These are phyloP conservation scores for Aphis craccivora DNA, from an alignment of 1,140 invertebrate genomes.

Conservation along the genomic window DNA sequence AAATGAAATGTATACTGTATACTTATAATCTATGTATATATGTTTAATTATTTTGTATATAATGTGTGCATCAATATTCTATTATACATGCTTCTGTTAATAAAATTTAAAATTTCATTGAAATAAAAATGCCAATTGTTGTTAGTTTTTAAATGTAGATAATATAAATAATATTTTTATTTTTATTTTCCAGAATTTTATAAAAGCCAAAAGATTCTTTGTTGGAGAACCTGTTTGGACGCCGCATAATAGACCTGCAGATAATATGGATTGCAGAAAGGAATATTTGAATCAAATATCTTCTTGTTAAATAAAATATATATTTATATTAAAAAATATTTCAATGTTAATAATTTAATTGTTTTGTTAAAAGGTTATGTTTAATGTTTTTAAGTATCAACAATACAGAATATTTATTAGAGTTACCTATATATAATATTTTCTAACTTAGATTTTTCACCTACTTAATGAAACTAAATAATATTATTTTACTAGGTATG, in stretches of 20 bases:
- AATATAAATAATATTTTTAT: constrained; percentile 35
- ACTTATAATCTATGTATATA: too few species aligned
- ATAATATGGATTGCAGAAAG: constrained; percentile 81
- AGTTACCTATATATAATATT: not conserved
- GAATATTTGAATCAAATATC: constrained; percentile 73
- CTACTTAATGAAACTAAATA: not conserved
- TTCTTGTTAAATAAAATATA: constrained; percentile 61
- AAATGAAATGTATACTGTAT: too few species aligned
- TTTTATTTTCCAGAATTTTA: constrained; percentile 78
- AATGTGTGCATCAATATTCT: too few species aligned
- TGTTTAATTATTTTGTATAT: too few species aligned
- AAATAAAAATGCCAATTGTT: not conserved
- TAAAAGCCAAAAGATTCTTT: constrained; percentile 87
- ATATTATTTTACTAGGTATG: not conserved
- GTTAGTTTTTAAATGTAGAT: not conserved
- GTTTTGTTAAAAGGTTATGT: not conserved
- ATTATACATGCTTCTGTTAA: too few species aligned
- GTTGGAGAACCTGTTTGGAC: constrained; percentile 93
- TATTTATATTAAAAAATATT: not conserved
- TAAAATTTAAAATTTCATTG: too few species aligned
- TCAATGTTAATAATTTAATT: not conserved
- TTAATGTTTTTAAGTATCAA: not conserved
- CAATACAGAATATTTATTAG: not conserved
- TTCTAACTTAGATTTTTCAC: not conserved
- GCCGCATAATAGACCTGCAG: constrained; percentile 86